Percentiles rank a stretch among this genome's conserved stretches.
Conservation (phyloP, 2,797 vertebrate species). For the Picus viridis region DNA sequence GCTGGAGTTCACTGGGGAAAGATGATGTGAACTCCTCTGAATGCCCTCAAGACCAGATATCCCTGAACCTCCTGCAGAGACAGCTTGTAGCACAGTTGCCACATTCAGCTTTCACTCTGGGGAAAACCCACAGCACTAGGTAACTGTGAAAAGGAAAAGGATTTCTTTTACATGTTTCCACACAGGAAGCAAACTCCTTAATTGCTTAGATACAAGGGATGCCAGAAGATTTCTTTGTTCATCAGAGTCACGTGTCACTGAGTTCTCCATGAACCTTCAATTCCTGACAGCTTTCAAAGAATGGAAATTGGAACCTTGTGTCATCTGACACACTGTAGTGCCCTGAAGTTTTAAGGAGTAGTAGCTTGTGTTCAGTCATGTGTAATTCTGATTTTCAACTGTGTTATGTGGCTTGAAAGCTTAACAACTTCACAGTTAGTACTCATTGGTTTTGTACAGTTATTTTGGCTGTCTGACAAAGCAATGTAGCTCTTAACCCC, state of each 20-base stretch:
- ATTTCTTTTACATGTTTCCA: fast-evolving
- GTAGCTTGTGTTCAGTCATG: not conserved
- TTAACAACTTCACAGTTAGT: not conserved
- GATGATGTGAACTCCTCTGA: not conserved
- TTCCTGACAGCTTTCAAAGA: not conserved
- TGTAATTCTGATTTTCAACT: not conserved
- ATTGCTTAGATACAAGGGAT: not conserved
- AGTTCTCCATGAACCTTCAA: not conserved
- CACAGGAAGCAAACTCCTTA: not conserved
- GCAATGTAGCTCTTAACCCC: slow-evolving; percentile 12
- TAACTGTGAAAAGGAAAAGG: not conserved
- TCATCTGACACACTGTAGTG: not conserved
- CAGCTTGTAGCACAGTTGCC: not conserved
- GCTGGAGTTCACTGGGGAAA: not conserved
- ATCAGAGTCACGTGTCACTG: not conserved
- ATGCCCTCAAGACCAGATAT: not conserved
- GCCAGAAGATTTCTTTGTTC: not conserved
- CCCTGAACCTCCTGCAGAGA: not conserved
- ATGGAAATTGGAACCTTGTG: not conserved
- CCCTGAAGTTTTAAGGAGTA: not conserved
- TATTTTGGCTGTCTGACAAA: not conserved
- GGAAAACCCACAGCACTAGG: not conserved
- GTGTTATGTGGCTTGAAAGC: not conserved
- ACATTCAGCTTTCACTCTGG: not conserved
- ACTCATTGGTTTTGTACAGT: not conserved